Evolutionary conservation across 2,797 vertebrate genomes (phyloP), one percentile per base, ranked within the genome.

Genomic region (Poeciliopsis paucimaculata): DNA sequence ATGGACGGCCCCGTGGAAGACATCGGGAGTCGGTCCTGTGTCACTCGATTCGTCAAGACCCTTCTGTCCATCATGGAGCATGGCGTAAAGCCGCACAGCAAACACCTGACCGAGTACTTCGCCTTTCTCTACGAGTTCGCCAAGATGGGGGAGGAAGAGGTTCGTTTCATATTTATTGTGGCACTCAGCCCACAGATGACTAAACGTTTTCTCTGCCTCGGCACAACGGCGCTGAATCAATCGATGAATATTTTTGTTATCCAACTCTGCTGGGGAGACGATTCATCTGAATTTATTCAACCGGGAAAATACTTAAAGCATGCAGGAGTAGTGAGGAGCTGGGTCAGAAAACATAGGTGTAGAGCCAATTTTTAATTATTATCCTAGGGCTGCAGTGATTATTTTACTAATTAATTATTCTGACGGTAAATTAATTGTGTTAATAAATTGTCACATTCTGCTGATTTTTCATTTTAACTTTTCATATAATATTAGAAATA

Each of bases 121-220:
- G 98, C 98, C 90, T 99, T 99, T 36, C 97, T 99, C 0, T 99
- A 98, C 0, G 98, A 99, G 90, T 99, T 99, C 80, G 98, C 98
- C 91, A 99, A 99, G 95, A 99, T 99, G 98, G 98, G 98, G 55
- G 98, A 99, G 93, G 98, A 99, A 89, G 98, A 99, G 95, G 98
- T 99, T 18, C 84, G 94, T 87, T 12, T 16, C 45, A 76, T 1
- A 45, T 15, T 41, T 45, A n/a, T 76, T 0, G 8, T 51, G 5
- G 1, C 64, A 11, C 20, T 68, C 64, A 39, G 64, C 18, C 8
- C 64, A 41, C 18, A 36, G 0, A 12, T 9, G 36, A 23, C 18
- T 68, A 43, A 70, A 43, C 1, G 1, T 31, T 41, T 70, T n/a
- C 26, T 70, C 66, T 70, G 23, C 12, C 10, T n/a, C 23, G n/a